Base-by-base conservation (phyloP, 2,888 invertebrate species). In the Tolmerus cingulatus region DNA sequence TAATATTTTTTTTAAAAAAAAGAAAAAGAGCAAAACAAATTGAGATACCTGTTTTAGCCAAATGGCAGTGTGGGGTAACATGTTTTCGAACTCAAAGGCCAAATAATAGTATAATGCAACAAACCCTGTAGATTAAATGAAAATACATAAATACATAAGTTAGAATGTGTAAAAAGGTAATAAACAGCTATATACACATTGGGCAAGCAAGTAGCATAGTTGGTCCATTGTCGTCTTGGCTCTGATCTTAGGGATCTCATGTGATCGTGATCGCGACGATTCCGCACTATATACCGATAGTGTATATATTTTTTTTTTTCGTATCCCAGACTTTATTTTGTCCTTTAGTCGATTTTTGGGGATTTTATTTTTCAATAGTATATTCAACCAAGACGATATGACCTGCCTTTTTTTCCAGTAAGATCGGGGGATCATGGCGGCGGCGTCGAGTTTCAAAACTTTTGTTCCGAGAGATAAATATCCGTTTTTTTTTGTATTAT, bases 341-440 rank as follows among this genome's bases (percentile, higher is more conserved):
- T 66, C 66, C 66, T 66, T 66, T 66, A 23, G 27, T 66, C 66
- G 27, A 66, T 66, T 27, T 55, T 66, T 23, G 66, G 12, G 23
- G 55, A 46, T 16, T 46, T 46, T 46, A 46, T 51, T 19, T 51
- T 51, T 51, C 51, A 51, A 51, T 51, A n/a, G 51, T 51, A 51
- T 66, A 19, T 66, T 37, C 76, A 76, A 37, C 76, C 37, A 76
- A 76, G 37, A 76, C 76, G 76, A 76, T 37, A 76, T 19, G 76
- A 76, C 34, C 76, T 76, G 76, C 37, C 76, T 76, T 76, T 76
- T n/a, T 16, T 46, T 76, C 30, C 16, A 23, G 51, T 46, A 79
- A 57, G 46, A 82, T 37, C 51, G 46, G 82, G 46, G 82, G 82
- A 51, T 82, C 51, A 82, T 82, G 82, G 82, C 82, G 82, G 82